These are phyloP conservation scores for Diploscapter pachys DNA, from an alignment of 1,140 invertebrate genomes.

Conservation along the genomic window DNA sequence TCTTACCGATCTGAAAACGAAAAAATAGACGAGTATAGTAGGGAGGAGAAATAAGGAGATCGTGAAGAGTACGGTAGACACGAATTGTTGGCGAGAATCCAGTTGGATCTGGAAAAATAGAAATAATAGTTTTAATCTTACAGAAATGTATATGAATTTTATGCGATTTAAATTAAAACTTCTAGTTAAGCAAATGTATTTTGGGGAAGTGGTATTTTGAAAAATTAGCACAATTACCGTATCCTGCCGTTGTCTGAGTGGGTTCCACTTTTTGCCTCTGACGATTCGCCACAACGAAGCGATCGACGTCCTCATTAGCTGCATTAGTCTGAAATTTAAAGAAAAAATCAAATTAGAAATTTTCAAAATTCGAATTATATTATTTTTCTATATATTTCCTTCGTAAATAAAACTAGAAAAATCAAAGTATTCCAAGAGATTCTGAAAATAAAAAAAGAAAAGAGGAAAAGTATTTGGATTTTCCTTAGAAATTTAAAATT, in stretches of 20 bases:
- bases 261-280: constrained; percentile 85
- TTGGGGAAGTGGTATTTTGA: background rate
- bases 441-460: no score
- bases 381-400: no score
- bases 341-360: no score
- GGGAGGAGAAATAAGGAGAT: constrained; percentile 30
- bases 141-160: no score
- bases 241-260: constrained; percentile 74
- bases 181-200: no score
- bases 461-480: no score
- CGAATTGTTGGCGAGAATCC: constrained; percentile 26
- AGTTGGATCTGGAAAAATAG: constrained; percentile 9
- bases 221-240: constrained; percentile 48
- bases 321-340: constrained; percentile 12
- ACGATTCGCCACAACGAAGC: constrained; percentile 78
- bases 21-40: constrained; percentile 29
- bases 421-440: no score
- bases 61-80: constrained; percentile 28
- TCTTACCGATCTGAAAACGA: constrained; percentile 24
- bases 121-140: background rate
- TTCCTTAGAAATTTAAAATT: constrained; percentile 19
- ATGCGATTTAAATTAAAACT: no score
- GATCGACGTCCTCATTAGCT: constrained; percentile 59
- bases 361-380: no score
- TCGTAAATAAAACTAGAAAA: no score